Evolutionary conservation across 2,797 vertebrate genomes (phyloP), one percentile per base, ranked within the genome.

Genomic region (Leontocebus nigricollis): DNA sequence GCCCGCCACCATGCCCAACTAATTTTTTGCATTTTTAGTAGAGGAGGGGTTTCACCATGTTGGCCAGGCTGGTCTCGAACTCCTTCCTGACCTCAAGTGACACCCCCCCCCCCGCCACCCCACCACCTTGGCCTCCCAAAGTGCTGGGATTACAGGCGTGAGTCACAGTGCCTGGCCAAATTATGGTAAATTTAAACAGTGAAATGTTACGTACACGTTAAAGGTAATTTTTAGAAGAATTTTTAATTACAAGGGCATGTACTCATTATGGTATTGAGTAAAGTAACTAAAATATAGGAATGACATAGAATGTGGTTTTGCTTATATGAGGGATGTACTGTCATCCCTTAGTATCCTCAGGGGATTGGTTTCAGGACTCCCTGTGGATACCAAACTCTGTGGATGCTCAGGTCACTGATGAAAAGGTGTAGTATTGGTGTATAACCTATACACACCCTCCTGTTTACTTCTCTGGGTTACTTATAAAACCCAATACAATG

Each of bases 171-270:
- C 33, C 64, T 67, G 64, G 33, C 64, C 33, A 67, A 67, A 67
- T 67, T 67, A 67, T 67, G 55, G 33, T 50, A 26, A 55, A 85
- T 67, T 36, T 94, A 85, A 94, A 93, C 26, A 61, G 2, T 86
- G 79, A 86, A 59, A 41, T 84, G 17, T 75, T 81, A 57, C 6
- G 2, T 88, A 46, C 46, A 50, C 72, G 77, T 80, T 76, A 48
- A 59, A 81, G 59, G 52, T 73, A 90, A 80, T 57, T 88, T 94
- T 90, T 87, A 72, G 55, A 73, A 86, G 92, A 88, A 50, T 67
- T 87, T 94, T 93, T 92, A 81, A 88, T 76, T 88, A 26, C n/a
- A 19, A n/a, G 30, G 12, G 41, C 27, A 91, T 48, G 44, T 76
- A n/a, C 39, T 93, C 44, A 41, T 88, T 88, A 57, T 84, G 64